Evolutionary conservation across 2,797 vertebrate species (phyloP).

Genomic region (Chelon auratus): DNA sequence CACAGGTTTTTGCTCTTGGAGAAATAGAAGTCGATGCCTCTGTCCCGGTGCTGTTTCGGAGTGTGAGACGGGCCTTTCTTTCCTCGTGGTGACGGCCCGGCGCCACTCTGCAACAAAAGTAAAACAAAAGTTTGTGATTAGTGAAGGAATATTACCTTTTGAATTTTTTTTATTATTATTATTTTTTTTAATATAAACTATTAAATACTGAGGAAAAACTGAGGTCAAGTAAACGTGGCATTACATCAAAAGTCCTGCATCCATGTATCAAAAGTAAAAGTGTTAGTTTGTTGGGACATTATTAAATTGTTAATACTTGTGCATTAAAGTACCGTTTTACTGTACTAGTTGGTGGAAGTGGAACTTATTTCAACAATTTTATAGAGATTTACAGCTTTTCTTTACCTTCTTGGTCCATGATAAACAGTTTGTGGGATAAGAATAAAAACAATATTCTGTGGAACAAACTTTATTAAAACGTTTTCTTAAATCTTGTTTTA

Average conservation of each 20-base stretch:
- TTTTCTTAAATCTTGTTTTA: background rate
- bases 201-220: background rate
- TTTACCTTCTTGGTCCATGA: background rate
- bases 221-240: background rate
- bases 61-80: constrained; percentile 76
- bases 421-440: background rate
- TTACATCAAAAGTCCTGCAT: background rate
- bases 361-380: background rate
- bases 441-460: background rate
- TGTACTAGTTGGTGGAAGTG: background rate
- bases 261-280: background rate
- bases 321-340: background rate
- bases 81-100: constrained; percentile 67
- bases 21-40: constrained; percentile 89
- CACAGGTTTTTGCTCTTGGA: constrained; percentile 82
- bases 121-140: background rate
- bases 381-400: background rate
- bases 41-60: constrained; percentile 78
- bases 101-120: constrained; percentile 61
- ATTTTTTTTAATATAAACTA: background rate
- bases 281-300: background rate
- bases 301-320: background rate
- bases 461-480: background rate
- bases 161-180: background rate
- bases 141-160: background rate